Evolutionary conservation across 2,888 invertebrate species (phyloP).

Genomic region (Ormyrus pomaceus): DNA sequence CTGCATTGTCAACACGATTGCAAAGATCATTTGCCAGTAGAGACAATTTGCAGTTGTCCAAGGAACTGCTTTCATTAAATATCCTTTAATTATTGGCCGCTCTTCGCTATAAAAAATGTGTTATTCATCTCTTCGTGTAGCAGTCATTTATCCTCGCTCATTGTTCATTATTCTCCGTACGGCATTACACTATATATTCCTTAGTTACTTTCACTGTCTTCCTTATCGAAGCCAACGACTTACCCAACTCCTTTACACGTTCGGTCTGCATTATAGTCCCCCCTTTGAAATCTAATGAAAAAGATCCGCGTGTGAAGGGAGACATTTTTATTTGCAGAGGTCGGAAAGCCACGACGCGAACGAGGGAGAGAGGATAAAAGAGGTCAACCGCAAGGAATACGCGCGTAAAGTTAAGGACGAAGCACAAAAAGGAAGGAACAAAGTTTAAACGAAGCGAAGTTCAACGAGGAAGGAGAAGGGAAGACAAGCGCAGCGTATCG

Average conservation of each 20-base stretch:
- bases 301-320: constrained; percentile 32
- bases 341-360: constrained; percentile 3
- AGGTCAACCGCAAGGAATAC: constrained; percentile 27
- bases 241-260: neutral
- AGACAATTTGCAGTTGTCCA: neutral
- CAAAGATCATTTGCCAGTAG: neutral
- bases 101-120: too few species aligned
- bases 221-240: constrained; percentile 20
- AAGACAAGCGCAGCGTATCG: neutral
- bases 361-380: constrained; percentile 28
- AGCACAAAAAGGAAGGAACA: constrained; percentile 35
- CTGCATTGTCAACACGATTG: constrained; percentile 25
- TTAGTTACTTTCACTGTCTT: constrained; percentile 34
- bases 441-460: constrained; percentile 38
- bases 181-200: neutral
- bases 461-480: constrained; percentile 17
- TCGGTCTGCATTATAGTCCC: neutral
- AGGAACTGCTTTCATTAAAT: neutral
- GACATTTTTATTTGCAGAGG: constrained; percentile 44
- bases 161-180: constrained; percentile 21
- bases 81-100: too few species aligned
- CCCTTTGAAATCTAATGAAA: neutral
- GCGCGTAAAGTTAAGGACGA: constrained; percentile 4
- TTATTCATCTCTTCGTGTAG: too few species aligned
- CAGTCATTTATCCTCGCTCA: neutral